These are phyloP conservation scores for Oxytorus armatus DNA, from an alignment of 2,888 invertebrate species.

Conservation along the genomic window DNA sequence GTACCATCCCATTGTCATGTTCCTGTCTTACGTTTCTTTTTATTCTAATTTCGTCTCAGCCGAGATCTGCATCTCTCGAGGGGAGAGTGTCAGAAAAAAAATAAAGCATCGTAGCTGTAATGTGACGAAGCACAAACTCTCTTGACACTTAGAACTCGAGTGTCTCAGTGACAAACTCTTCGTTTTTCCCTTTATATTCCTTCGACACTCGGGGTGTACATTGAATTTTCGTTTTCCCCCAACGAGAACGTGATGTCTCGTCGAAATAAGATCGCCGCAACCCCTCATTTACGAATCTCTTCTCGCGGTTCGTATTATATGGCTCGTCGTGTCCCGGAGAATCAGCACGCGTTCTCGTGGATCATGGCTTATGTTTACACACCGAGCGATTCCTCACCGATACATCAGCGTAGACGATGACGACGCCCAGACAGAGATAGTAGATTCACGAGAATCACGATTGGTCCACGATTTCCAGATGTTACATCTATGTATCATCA, in stretches of 20 bases:
- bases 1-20: conserved; percentile 69
- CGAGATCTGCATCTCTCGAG: not conserved
- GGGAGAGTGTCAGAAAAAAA: conserved; percentile 10
- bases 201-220: conserved; percentile 2
- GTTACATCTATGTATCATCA: conserved; percentile 51
- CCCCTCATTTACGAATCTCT: conserved; percentile 41
- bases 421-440: not conserved
- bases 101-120: conserved; percentile 6
- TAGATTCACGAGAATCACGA: conserved; percentile 13
- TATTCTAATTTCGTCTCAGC: conserved; percentile 15
- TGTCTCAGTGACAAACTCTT: conserved; percentile 30
- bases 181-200: conserved; percentile 20
- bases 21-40: conserved; percentile 16
- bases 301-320: conserved; percentile 20
- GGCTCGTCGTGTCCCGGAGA: not conserved
- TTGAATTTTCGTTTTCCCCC: conserved; percentile 41
- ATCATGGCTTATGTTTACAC: conserved; percentile 56
- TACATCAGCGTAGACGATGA: conserved; percentile 24
- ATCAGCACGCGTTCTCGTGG: conserved; percentile 37
- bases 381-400: conserved; percentile 5
- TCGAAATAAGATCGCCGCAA: conserved; percentile 36
- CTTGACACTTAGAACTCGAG: not conserved
- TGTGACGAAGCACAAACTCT: conserved; percentile 34
- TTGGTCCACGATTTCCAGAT: conserved; percentile 63
- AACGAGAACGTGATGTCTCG: conserved; percentile 54